These are phyloP conservation scores for Gavia stellata DNA, from an alignment of 2,113 vertebrate genomes.

Conservation along the genomic window DNA sequence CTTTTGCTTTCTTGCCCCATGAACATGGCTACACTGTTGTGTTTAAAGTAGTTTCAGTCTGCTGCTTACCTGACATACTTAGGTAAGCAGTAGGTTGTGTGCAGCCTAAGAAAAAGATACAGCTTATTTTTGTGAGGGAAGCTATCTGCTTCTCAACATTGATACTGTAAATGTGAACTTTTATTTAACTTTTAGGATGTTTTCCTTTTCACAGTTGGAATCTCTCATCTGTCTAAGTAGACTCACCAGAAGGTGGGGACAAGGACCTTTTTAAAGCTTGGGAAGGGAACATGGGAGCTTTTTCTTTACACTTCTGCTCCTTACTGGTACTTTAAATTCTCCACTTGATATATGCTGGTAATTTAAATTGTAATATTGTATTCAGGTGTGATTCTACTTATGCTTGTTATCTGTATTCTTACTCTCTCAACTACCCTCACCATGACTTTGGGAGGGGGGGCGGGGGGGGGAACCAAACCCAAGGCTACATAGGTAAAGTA, in stretches of 20 bases:
- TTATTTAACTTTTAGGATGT: neutral
- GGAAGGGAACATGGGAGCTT: neutral
- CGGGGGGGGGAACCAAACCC: no score
- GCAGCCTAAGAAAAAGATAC: neutral
- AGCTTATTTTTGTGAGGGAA: neutral
- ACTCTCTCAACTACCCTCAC: neutral
- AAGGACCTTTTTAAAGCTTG: neutral
- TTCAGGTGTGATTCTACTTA: accelerated
- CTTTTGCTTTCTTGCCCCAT: neutral
- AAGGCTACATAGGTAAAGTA: neutral
- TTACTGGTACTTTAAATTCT: neutral
- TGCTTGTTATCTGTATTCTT: neutral
- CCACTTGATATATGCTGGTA: neutral
- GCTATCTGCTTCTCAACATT: neutral
- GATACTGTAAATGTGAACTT: neutral
- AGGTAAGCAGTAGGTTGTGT: neutral
- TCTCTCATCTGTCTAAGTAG: neutral
- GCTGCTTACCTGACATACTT: neutral
- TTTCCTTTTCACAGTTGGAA: neutral
- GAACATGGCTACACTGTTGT: neutral
- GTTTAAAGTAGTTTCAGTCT: neutral
- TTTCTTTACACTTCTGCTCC: neutral
- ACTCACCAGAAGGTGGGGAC: slow-evolving; percentile 52
- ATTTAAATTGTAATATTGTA: neutral
- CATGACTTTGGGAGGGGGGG: no score